These are phyloP conservation scores for Macrochelys suwanniensis DNA, from an alignment of 2,797 vertebrate genomes.

Conservation along the genomic window DNA sequence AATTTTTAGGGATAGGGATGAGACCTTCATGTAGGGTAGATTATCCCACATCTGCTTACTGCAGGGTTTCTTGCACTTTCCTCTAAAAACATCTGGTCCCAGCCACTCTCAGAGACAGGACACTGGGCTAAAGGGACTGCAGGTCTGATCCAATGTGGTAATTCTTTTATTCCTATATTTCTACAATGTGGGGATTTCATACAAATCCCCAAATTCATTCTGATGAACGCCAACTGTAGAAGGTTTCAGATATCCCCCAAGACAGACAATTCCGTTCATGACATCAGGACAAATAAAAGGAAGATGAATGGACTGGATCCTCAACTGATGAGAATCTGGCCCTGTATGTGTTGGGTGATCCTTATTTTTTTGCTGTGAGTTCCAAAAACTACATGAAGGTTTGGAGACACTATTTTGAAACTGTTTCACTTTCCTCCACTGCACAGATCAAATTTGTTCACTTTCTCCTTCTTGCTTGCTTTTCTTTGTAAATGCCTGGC, in stretches of 20 bases:
- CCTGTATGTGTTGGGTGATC: not conserved
- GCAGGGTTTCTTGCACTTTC: not conserved
- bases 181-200: not conserved
- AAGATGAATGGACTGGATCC: not conserved
- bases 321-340: not conserved
- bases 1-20: not conserved
- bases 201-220: accelerated
- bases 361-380: not conserved
- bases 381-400: not conserved
- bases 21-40: not conserved
- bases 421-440: not conserved
- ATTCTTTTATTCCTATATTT: not conserved
- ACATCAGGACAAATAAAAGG: not conserved
- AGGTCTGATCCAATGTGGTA: not conserved
- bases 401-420: not conserved
- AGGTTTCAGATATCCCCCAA: not conserved
- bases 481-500: conserved; percentile 7
- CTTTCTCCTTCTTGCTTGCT: not conserved
- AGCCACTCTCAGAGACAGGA: not conserved
- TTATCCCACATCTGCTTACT: not conserved
- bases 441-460: not conserved
- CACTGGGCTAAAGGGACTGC: not conserved
- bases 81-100: not conserved
- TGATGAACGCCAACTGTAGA: not conserved
- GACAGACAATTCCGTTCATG: not conserved